A percentile compares a stretch with the other conserved stretches of the same genome.
phyloP scores from a whole-genome alignment of 2,888 invertebrate species.

The Patella caerulea region DNA sequence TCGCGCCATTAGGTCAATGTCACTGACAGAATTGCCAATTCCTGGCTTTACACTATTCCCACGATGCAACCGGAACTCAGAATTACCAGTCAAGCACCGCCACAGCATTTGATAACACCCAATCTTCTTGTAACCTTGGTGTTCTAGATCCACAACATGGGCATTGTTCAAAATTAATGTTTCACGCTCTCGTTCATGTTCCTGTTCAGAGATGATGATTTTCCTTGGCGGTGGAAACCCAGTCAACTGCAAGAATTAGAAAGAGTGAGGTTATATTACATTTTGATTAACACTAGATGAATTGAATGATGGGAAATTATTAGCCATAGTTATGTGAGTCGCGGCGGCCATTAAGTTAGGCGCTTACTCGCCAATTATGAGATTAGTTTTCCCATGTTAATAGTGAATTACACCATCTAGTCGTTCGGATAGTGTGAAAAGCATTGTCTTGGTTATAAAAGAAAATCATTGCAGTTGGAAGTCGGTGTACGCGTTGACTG shows the following conservation, averaged over 20 bases:
- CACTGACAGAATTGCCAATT: conserved; percentile 81
- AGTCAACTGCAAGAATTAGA: background rate
- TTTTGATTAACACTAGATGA: too few relatives aligned
- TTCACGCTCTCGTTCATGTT: conserved; percentile 28
- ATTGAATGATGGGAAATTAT: too few relatives aligned
- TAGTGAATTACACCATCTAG: too few relatives aligned
- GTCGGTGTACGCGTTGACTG: too few relatives aligned
- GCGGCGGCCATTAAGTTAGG: too few relatives aligned
- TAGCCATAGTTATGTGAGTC: too few relatives aligned
- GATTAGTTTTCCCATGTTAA: too few relatives aligned
- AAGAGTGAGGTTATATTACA: too few relatives aligned
- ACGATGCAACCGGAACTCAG: conserved; percentile 41
- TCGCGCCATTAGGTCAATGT: conserved; percentile 85
- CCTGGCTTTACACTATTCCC: conserved; percentile 40
- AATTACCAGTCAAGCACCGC: conserved; percentile 56
- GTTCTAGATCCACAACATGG: conserved; percentile 1
- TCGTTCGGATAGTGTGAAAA: too few relatives aligned
- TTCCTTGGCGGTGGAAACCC: conserved; percentile 22
- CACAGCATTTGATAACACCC: conserved; percentile 40
- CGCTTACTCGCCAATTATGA: too few relatives aligned
- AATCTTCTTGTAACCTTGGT: conserved; percentile 17
- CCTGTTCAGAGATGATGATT: conserved; percentile 20
- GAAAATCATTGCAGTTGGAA: too few relatives aligned
- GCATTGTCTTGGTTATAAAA: too few relatives aligned
- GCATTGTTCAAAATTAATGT: conserved; percentile 27